Percentiles rank a stretch among this genome's conserved stretches.
Conservation (phyloP, 2,113 vertebrate species). For the Anhinga anhinga region DNA sequence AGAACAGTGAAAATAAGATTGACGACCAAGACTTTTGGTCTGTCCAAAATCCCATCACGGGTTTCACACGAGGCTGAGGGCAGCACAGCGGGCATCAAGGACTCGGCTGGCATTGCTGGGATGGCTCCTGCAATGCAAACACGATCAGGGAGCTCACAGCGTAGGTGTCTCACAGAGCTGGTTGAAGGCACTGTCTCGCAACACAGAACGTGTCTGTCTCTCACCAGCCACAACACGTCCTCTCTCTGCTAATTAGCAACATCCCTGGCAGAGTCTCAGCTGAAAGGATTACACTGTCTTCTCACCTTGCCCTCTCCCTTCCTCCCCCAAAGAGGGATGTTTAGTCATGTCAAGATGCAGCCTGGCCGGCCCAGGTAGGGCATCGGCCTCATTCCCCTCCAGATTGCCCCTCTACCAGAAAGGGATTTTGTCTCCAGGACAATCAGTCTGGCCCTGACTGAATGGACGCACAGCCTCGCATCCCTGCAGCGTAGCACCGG, state of each 20-base stretch:
- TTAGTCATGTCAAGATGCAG: background rate
- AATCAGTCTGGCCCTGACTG: background rate
- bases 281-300: slow-evolving; percentile 42
- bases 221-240: slow-evolving; percentile 22
- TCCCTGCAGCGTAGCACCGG: background rate
- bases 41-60: background rate
- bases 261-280: background rate
- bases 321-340: background rate
- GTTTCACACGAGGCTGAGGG: background rate
- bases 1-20: background rate
- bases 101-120: background rate
- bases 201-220: slow-evolving; percentile 24
- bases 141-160: background rate
- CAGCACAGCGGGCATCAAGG: slow-evolving; percentile 8
- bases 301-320: slow-evolving; percentile 9
- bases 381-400: background rate
- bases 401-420: background rate
- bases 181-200: slow-evolving; percentile 21
- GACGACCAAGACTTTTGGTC: background rate
- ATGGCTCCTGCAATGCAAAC: background rate
- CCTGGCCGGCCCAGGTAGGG: background rate
- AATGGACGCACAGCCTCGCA: background rate
- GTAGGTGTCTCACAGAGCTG: background rate
- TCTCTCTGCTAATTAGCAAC: slow-evolving; percentile 50
- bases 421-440: background rate